Base-by-base conservation (phyloP, 2,888 invertebrate species). In the Melieria crassipennis region DNA sequence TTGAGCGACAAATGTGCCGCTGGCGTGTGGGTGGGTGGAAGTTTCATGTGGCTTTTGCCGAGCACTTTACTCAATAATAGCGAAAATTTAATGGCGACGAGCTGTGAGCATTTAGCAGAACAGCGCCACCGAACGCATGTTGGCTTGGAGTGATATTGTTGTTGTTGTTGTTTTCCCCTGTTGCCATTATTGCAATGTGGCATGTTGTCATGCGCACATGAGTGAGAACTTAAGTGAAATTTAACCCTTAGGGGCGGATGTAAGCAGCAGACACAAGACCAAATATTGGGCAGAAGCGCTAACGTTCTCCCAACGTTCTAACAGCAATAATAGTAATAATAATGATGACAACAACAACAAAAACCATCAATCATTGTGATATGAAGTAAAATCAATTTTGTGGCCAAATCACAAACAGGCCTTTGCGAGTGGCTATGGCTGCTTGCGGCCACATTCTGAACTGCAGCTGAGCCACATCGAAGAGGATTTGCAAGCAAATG, bases 81-180 rank as follows among this genome's bases (percentile, higher is more conserved):
- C 64, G 42, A 42, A 58, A 30, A 48, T 64, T 66, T 48, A 50
- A 60, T 60, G 50, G 60, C 67, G 52, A 50, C 50, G 60, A 60
- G 60, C 60, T 60, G 11, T 30, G 30, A 30, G 30, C 30, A 30
- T 30, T 30, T 30, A 30, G 30, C 30, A 30, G 30, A 30, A 3
- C 3, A 30, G 30, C 30, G 16, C 16, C 16, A 16, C 16, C 16
- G 16, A 16, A 16, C 16, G 47, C 55, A 43, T 55, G 52, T 42
- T 55, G 30, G 5, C n/a, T 52, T n/a, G 60, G 30, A 68, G 16
- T 69, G 61, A 50, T 65, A 55, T 56, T 60, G 63, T 60, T 73
- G 76, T 62, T 65, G 70, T 68, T 79, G 73, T 72, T 75, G 75
- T 71, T 75, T 75, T 74, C 71, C 30, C 72, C 69, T 73, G 76